Base-by-base conservation (phyloP, 2,113 vertebrate species). In the Amia ocellicauda region DNA sequence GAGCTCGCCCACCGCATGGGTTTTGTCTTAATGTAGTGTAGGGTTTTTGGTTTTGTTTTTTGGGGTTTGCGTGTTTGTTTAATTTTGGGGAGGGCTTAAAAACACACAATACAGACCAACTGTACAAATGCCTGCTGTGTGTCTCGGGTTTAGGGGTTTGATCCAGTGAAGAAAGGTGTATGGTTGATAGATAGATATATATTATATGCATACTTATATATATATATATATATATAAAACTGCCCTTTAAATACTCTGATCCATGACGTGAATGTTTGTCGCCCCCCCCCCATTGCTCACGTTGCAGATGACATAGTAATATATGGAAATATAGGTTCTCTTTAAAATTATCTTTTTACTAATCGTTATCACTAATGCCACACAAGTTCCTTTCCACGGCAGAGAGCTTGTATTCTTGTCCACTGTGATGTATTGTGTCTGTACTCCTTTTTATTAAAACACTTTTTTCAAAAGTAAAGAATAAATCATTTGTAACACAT, bases 341-440 rank as follows among this genome's bases (percentile, higher is more conserved):
- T 62, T 70, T 27, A 29, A 51, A 31, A 23, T 41, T 27, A 64
- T 28, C 28, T 57, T 54, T 60, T 56, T 66, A 36, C 43, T n/a
- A 62, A 36, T 49, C 13, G 61, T 58, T 58, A 58, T 31, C 41
- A 61, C 23, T 60, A 29, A 56, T 64, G 47, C 67, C 61, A 72
- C 72, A 72, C 66, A 71, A 60, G 42, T 47, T 70, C 52, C 56
- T 62, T 49, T 31, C 19, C 52, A 56, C 26, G 55, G 22, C 20
- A 43, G 53, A 68, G 40, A 24, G 16, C 49, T 57, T 28, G n/a
- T 49, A 64, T 62, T 14, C 27, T n/a, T 4, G 23, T 57, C 22
- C 29, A n/a, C 26, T 57, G 63, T 65, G 45, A 49, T 62, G 55
- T 58, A 42, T 51, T 47, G 45, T 64, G 40, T 57, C 49, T 62